Evolutionary conservation across 2,888 invertebrate genomes (phyloP).

Genomic region (Argyra leucocephala): DNA sequence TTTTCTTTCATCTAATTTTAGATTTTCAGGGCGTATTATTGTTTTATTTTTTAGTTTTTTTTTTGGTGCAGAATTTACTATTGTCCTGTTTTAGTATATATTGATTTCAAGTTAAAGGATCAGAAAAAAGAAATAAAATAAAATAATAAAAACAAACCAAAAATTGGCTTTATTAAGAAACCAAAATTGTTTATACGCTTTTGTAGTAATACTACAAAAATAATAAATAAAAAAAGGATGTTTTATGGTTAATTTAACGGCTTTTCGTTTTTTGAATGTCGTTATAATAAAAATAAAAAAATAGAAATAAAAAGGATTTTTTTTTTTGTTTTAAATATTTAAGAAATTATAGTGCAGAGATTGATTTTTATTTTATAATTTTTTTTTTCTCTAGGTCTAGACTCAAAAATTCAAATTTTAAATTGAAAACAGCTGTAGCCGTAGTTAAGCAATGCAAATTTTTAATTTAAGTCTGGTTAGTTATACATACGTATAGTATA

Average conservation of each 20-base stretch:
- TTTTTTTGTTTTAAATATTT: too few species aligned
- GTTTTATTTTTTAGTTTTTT: not conserved
- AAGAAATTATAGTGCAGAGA: too few species aligned
- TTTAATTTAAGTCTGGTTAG: too few species aligned
- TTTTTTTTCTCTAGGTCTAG: too few species aligned
- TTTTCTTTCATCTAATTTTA: not conserved
- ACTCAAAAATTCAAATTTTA: too few species aligned
- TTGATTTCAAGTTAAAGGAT: not conserved
- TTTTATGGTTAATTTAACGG: not conserved
- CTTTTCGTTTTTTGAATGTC: not conserved
- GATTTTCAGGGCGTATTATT: not conserved
- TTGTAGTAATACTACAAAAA: not conserved
- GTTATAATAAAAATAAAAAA: too few species aligned
- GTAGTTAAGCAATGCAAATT: too few species aligned
- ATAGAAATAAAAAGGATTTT: too few species aligned
- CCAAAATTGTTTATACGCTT: not conserved
- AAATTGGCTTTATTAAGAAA: not conserved
- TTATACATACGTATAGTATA: too few species aligned
- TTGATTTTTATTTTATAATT: too few species aligned
- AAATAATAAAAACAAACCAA: not conserved
- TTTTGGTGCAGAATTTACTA: not conserved
- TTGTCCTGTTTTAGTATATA: not conserved
- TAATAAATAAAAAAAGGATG: not conserved
- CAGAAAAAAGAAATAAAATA: not conserved
- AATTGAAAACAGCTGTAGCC: too few species aligned